These are phyloP conservation scores for Rhopalosiphum maidis DNA, from an alignment of 1,140 invertebrate species.

Conservation along the genomic window DNA sequence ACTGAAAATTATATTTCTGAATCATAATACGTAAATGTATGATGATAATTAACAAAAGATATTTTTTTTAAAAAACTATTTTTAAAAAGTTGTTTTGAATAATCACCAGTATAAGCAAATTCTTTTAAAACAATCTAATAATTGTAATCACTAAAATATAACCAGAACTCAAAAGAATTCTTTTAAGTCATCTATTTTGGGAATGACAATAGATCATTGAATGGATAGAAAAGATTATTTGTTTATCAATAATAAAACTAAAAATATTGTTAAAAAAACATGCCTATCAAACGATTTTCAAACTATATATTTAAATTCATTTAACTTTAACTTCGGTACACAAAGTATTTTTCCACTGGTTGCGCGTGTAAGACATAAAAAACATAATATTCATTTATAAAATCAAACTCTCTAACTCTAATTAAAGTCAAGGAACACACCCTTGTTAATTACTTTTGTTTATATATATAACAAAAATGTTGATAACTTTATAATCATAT, in stretches of 20 bases:
- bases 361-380: fast-evolving
- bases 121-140: neutral
- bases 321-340: neutral
- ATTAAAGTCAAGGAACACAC: neutral
- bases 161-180: too few species aligned
- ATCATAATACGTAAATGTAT: neutral
- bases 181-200: neutral
- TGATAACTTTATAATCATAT: neutral
- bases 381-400: neutral
- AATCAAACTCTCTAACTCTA: neutral
- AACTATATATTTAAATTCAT: too few species aligned
- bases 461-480: too few species aligned
- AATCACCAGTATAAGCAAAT: neutral
- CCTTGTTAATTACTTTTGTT: neutral
- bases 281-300: too few species aligned
- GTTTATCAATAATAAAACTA: neutral
- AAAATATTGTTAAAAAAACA: too few species aligned
- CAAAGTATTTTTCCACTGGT: neutral
- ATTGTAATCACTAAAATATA: too few species aligned
- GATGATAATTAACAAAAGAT: neutral
- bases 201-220: neutral
- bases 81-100: neutral
- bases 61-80: neutral
- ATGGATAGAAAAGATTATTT: neutral
- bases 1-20: neutral